A percentile compares a stretch with the other conserved stretches of the same genome.
These are phyloP conservation scores for Andrena cerasifolii DNA, from an alignment of 1,140 invertebrate species.

Conservation along the genomic window DNA sequence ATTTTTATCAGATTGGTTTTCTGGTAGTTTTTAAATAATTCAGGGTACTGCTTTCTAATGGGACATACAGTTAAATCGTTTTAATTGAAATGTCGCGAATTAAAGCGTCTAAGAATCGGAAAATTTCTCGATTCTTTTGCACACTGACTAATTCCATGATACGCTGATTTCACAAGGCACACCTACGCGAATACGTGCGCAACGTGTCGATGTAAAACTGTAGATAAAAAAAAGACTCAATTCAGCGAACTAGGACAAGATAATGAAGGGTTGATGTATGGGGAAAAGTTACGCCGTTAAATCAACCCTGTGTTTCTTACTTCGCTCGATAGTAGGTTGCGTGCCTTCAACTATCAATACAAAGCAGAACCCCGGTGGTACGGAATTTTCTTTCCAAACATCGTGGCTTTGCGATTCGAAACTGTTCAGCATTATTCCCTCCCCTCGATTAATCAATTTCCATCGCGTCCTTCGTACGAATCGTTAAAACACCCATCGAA, in stretches of 20 bases:
- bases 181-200: neutral
- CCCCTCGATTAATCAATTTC: slow-evolving; percentile 44
- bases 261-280: slow-evolving; percentile 46
- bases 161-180: neutral
- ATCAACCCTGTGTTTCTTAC: slow-evolving; percentile 21
- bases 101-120: too few species aligned
- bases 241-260: slow-evolving; percentile 33
- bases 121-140: neutral
- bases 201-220: neutral
- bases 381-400: slow-evolving; percentile 24
- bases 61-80: too few species aligned
- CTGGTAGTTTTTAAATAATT: too few species aligned
- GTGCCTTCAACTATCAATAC: slow-evolving; percentile 50
- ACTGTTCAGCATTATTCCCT: slow-evolving; percentile 27
- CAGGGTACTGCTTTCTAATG: too few species aligned
- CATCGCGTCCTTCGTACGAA: slow-evolving; percentile 1
- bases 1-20: too few species aligned
- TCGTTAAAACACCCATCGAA: slow-evolving; percentile 5
- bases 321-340: slow-evolving; percentile 26
- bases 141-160: neutral
- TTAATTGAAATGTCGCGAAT: too few species aligned
- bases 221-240: slow-evolving; percentile 22
- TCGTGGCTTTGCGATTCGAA: slow-evolving; percentile 25
- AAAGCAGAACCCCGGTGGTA: slow-evolving; percentile 6
- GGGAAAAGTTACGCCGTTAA: slow-evolving; percentile 44